Percentiles rank a stretch among this genome's conserved stretches.
phyloP scores from a whole-genome alignment of 2,797 vertebrate species.

The Pitangus sulphuratus region DNA sequence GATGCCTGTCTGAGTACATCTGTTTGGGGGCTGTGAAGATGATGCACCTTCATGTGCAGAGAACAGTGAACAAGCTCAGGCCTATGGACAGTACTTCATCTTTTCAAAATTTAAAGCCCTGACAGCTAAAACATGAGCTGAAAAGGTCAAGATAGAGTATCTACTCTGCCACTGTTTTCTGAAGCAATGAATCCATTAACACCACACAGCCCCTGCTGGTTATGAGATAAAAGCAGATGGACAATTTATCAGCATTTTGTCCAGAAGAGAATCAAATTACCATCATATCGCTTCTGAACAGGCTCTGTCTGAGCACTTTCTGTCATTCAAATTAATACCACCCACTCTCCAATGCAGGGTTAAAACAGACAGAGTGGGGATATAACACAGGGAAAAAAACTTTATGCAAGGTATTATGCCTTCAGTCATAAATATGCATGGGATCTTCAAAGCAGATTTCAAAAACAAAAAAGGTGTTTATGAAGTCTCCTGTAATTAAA shows the following conservation, averaged over 20 bases:
- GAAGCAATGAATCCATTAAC: neutral
- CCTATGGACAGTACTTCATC: neutral
- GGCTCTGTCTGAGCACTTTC: neutral
- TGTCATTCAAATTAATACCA: neutral
- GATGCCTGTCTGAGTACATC: neutral
- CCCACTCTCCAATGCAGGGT: neutral
- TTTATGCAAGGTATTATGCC: neutral
- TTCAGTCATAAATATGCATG: conserved; percentile 7
- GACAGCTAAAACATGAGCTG: neutral
- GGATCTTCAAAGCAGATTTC: neutral
- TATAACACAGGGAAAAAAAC: neutral
- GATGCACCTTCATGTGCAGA: neutral
- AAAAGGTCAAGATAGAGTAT: neutral
- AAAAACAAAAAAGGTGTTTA: neutral
- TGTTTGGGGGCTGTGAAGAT: neutral
- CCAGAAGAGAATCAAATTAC: neutral
- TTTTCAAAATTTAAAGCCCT: neutral
- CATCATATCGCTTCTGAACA: conserved; percentile 3
- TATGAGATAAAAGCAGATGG: neutral
- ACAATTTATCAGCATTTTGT: conserved; percentile 15
- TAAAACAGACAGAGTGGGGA: neutral
- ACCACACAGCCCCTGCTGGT: neutral
- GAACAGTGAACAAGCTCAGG: neutral
- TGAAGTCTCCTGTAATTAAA: neutral
- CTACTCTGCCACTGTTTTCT: neutral